A percentile compares a stretch with the other conserved stretches of the same genome.
Evolutionary conservation across 2,888 invertebrate species (phyloP).

Genomic region (Opisthograptis luteolata): DNA sequence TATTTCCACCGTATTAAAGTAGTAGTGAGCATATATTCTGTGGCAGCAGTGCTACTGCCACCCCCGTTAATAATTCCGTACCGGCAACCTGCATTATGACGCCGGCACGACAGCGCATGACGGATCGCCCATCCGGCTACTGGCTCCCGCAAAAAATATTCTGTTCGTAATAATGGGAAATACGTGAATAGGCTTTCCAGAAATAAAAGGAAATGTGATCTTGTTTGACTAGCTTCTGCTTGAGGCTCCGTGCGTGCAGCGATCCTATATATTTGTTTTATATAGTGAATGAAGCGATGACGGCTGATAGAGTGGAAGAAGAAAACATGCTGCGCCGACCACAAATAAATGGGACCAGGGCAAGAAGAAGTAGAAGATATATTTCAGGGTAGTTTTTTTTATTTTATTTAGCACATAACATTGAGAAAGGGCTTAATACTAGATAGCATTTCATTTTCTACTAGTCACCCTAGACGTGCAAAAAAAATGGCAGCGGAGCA

Average conservation of each 20-base stretch:
- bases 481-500: too few relatives aligned
- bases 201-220: slow-evolving; percentile 19
- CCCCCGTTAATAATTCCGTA: slow-evolving; percentile 60
- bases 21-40: too few relatives aligned
- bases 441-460: too few relatives aligned
- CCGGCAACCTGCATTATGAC: slow-evolving; percentile 66
- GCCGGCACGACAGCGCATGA: slow-evolving; percentile 60
- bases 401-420: too few relatives aligned
- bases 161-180: slow-evolving; percentile 33
- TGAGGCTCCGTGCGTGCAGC: background rate
- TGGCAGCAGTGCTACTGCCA: slow-evolving; percentile 21
- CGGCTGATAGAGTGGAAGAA: too few relatives aligned
- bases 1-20: slow-evolving; percentile 5
- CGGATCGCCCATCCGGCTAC: slow-evolving; percentile 54
- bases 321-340: too few relatives aligned
- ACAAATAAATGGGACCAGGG: too few relatives aligned
- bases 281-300: too few relatives aligned
- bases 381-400: too few relatives aligned
- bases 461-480: too few relatives aligned
- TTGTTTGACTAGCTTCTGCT: background rate
- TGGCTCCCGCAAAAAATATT: slow-evolving; percentile 43
- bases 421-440: too few relatives aligned
- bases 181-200: slow-evolving; percentile 31
- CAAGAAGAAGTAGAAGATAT: too few relatives aligned
- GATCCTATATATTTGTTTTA: background rate